Conservation (phyloP, 1,140 invertebrate species). For the Cyclina sinensis region DNA sequence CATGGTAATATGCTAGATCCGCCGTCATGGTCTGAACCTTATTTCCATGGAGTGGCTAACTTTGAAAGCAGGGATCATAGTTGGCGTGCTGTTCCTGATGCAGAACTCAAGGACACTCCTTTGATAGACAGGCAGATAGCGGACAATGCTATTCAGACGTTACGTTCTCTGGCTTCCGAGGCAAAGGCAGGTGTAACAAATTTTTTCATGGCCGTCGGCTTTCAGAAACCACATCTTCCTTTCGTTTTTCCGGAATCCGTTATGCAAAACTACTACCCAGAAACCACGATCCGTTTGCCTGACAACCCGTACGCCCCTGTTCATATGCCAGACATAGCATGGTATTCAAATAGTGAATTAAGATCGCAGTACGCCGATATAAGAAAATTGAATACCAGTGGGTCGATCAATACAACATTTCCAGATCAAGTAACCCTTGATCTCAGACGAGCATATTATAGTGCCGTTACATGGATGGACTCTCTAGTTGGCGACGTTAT, state of each 20-base stretch:
- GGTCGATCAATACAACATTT: constrained; percentile 58
- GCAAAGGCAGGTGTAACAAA: constrained; percentile 81
- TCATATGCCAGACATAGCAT: constrained; percentile 49
- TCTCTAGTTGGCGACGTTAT: constrained; percentile 70
- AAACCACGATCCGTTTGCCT: constrained; percentile 43
- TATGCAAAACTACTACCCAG: constrained; percentile 86
- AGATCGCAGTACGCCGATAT: constrained; percentile 3
- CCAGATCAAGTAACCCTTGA: constrained; percentile 49
- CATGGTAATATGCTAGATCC: constrained; percentile 88
- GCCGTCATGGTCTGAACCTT: constrained; percentile 66
- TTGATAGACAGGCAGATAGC: constrained; percentile 52
- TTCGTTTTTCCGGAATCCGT: constrained; percentile 71
- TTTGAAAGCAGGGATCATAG: background rate
- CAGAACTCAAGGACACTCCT: background rate
- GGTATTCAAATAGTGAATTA: constrained; percentile 3
- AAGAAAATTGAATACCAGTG: background rate
- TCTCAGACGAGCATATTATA: constrained; percentile 71
- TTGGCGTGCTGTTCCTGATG: constrained; percentile 34
- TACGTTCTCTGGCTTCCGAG: constrained; percentile 38
- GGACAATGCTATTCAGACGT: constrained; percentile 28
- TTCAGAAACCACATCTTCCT: constrained; percentile 73
- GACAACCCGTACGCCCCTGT: constrained; percentile 52
- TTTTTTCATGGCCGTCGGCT: constrained; percentile 75
- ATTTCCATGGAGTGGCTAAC: constrained; percentile 15
- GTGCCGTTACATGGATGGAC: constrained; percentile 71